Conservation (phyloP, 2,113 vertebrate species). For the Anser cygnoides region DNA sequence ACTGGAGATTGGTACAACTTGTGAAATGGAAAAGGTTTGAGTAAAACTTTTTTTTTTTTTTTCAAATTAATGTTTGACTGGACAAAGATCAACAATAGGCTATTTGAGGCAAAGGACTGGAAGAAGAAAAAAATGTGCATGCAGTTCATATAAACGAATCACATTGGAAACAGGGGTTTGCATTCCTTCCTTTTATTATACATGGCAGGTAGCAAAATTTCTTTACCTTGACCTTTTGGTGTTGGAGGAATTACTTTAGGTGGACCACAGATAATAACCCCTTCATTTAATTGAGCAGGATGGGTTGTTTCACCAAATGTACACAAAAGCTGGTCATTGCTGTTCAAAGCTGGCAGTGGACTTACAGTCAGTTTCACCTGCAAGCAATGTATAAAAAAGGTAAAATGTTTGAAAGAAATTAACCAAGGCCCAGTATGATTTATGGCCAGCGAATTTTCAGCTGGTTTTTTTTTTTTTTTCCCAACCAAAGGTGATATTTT, state of each 20-base stretch:
- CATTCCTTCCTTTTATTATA: neutral
- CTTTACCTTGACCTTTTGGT: conserved; percentile 76
- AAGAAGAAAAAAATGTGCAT: neutral
- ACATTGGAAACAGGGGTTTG: neutral
- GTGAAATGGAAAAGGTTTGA: neutral
- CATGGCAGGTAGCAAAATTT: neutral
- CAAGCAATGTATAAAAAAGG: neutral
- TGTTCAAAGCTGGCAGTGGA: conserved; percentile 71
- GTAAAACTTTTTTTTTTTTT: neutral
- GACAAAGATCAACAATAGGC: neutral
- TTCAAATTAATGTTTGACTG: neutral
- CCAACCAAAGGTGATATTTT: neutral
- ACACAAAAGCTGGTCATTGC: conserved; percentile 69
- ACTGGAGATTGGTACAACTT: neutral
- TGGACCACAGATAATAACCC: conserved; percentile 65
- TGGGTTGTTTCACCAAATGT: conserved; percentile 63
- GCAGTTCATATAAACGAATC: neutral
- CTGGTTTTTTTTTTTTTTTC: neutral
- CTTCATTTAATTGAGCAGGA: conserved; percentile 12
- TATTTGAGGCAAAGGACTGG: neutral
- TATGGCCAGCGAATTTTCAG: neutral
- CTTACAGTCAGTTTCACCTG: conserved; percentile 79
- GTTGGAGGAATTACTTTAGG: conserved; percentile 68
- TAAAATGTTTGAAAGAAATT: neutral
- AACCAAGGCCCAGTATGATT: neutral